Conservation (phyloP, 2,113 vertebrate genomes). For the Falco punctatus region DNA sequence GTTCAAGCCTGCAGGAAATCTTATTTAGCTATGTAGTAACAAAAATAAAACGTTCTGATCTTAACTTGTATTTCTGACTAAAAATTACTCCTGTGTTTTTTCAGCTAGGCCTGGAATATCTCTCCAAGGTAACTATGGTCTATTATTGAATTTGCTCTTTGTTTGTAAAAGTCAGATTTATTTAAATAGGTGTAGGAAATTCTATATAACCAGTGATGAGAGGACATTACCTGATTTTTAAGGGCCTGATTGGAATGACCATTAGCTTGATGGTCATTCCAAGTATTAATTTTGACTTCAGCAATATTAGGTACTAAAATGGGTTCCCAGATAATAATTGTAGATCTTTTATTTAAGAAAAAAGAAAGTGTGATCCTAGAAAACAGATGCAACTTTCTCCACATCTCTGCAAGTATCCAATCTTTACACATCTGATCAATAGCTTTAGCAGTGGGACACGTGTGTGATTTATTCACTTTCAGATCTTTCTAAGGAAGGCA, state of each 20-base stretch:
- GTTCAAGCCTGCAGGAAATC: background rate
- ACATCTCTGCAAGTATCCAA: background rate
- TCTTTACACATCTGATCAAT: background rate
- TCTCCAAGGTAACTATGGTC: background rate
- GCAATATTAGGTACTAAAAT: background rate
- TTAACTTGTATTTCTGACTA: conserved; percentile 13
- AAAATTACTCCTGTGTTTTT: background rate
- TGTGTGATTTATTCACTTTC: background rate
- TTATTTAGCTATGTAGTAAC: background rate
- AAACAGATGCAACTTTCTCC: conserved; percentile 10
- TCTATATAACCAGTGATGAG: background rate
- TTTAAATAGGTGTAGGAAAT: conserved; percentile 7
- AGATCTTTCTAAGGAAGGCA: background rate
- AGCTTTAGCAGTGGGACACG: background rate
- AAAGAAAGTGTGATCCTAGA: background rate
- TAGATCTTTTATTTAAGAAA: background rate
- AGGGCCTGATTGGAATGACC: background rate
- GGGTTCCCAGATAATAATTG: background rate
- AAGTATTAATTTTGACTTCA: background rate
- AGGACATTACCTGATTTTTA: background rate
- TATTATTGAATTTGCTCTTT: background rate
- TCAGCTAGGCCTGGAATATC: background rate
- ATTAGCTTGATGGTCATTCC: background rate
- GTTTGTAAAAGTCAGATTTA: background rate
- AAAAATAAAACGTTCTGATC: background rate